Base-by-base conservation (phyloP, 2,797 vertebrate species). In the Poliocrania exsul region DNA sequence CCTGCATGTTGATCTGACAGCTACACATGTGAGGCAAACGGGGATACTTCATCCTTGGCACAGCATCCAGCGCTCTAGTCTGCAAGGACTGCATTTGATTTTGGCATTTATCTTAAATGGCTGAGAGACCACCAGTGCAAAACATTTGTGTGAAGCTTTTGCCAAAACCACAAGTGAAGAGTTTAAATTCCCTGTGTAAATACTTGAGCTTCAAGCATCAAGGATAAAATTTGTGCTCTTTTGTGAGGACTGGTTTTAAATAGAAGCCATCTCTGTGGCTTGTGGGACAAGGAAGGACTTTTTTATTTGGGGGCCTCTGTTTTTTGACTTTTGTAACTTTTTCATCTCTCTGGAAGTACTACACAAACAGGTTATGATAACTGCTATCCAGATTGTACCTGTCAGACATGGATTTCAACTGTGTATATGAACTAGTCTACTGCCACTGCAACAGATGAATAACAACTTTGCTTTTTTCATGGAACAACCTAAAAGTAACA, bases 161-260 rank as follows among this genome's bases (percentile, higher is more conserved):
- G 98, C 98, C 98, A 98, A 98, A 98, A 98, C 98, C 98, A 98
- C 98, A 98, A 98, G 97, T 97, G 96, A 98, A 98, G 97, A 97
- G 97, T 96, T 98, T 98, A 97, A 98, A 98, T 98, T 98, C 98
- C 98, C 97, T 97, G 97, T 97, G 98, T 98, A 98, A 98, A 98
- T 97, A 97, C 96, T 97, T 97, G 96, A 98, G 97, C 96, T 94
- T 97, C 95, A 96, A 97, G 97, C 97, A 98, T 97, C 90, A 70
- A 97, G 95, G 96, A 98, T 94, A 97, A 96, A 96, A 93, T 95
- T 93, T 97, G 88, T 93, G 96, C 93, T 90, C 72, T 90, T 81
- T 95, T 97, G 70, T 88, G 95, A 93, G 88, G 89, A 95, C 93
- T 92, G 92, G 60, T 96, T 88, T 88, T 78, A 94, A 94, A 91